These are phyloP conservation scores for Parazoanthus atlanticus DNA, from an alignment of 92 coral and sea anemone genomes.

Conservation along the genomic window DNA sequence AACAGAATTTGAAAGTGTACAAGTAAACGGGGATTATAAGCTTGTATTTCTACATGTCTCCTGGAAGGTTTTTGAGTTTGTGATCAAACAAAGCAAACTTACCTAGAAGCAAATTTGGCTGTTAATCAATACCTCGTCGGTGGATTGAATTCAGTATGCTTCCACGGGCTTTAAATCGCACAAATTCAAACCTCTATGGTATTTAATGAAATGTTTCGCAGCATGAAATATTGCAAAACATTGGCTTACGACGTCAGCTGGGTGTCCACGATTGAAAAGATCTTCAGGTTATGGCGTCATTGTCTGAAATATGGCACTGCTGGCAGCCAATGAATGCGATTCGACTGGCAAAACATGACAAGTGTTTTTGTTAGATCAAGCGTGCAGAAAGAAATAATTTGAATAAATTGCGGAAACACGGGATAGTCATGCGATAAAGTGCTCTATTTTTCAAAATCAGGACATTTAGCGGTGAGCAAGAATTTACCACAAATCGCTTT, in stretches of 20 bases:
- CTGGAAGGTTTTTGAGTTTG: neutral
- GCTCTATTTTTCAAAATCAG: neutral
- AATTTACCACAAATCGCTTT: neutral
- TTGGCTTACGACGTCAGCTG: constrained; percentile 14
- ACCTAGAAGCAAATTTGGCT: constrained; percentile 7
- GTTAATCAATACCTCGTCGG: neutral
- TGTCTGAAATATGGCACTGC: constrained; percentile 30
- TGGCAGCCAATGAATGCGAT: constrained; percentile 28
- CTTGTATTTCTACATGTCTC: neutral
- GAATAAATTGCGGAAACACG: constrained; percentile 37
- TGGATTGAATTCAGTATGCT: neutral
- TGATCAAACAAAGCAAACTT: constrained; percentile 4
- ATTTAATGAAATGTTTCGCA: constrained; percentile 29
- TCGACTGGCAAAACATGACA: constrained; percentile 21
- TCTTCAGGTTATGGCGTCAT: constrained; percentile 36
- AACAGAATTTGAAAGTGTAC: constrained; percentile 12
- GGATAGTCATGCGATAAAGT: constrained; percentile 31
- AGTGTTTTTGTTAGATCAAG: constrained; percentile 43
- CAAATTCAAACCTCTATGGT: neutral
- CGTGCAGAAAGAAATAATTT: constrained; percentile 30
- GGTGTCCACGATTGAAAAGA: constrained; percentile 34
- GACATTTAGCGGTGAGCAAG: neutral
- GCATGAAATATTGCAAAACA: constrained; percentile 24
- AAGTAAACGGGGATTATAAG: neutral
- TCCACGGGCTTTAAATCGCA: constrained; percentile 7